These are phyloP conservation scores for Palythoa caribaeorum DNA, from an alignment of 92 coral and sea anemone species.

Conservation along the genomic window DNA sequence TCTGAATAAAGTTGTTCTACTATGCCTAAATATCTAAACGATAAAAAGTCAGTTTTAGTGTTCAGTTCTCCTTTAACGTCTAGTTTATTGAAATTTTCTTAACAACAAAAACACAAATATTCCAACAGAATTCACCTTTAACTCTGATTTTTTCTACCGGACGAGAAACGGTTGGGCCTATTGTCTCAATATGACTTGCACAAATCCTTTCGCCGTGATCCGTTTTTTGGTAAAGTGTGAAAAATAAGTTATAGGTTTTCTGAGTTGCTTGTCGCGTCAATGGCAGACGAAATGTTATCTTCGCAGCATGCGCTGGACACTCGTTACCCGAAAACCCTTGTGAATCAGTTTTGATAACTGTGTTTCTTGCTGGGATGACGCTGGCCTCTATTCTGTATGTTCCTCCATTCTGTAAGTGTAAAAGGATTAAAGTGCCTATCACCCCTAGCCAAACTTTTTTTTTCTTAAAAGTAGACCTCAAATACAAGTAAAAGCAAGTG, in stretches of 20 bases:
- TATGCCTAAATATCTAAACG: too few species aligned
- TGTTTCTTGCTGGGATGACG: not conserved
- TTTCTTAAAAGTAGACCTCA: too few species aligned
- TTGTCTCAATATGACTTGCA: not conserved
- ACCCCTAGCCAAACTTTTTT: too few species aligned
- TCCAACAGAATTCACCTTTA: not conserved
- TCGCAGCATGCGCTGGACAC: conserved; percentile 17
- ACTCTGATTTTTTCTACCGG: conserved; percentile 8
- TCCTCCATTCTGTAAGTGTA: conserved; percentile 1
- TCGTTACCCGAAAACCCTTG: not conserved
- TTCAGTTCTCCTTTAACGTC: too few species aligned
- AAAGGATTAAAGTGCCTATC: too few species aligned
- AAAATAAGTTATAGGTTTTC: not conserved
- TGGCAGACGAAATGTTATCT: conserved; percentile 4
- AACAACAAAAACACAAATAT: too few species aligned
- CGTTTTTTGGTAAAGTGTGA: not conserved
- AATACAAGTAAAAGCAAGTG: too few species aligned
- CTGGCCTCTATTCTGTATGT: conserved; percentile 9
- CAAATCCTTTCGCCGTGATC: not conserved
- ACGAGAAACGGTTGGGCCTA: not conserved
- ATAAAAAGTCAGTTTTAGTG: too few species aligned
- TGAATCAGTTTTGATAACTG: not conserved
- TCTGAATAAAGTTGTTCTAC: too few species aligned
- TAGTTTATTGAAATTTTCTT: too few species aligned
- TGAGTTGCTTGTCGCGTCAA: not conserved